Percentiles rank a stretch among this genome's conserved stretches.
Evolutionary conservation across 2,113 vertebrate genomes (phyloP).

Genomic region (Sorex fumeus): DNA sequence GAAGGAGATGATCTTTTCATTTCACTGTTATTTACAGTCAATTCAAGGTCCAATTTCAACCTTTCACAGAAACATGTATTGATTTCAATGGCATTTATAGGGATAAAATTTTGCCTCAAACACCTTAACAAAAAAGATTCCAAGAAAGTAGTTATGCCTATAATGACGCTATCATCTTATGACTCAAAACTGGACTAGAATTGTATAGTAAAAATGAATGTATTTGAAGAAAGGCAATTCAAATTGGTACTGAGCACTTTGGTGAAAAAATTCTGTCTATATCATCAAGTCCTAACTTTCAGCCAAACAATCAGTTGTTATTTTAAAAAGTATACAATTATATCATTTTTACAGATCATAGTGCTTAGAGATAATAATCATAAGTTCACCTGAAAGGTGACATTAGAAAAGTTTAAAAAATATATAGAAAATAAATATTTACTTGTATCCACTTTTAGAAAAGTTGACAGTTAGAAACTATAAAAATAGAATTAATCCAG

Average conservation of each 20-base stretch:
- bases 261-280: background rate
- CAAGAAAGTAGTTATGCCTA: slow-evolving; percentile 9
- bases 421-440: slow-evolving; percentile 29
- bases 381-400: slow-evolving; percentile 35
- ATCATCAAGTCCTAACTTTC: background rate
- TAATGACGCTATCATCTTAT: background rate
- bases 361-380: background rate
- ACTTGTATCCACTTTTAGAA: slow-evolving; percentile 42
- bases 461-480: slow-evolving; percentile 57
- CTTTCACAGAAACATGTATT: slow-evolving; percentile 28
- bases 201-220: background rate
- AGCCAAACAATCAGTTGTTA: background rate
- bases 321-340: background rate
- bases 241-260: background rate
- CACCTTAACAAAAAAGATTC: slow-evolving; percentile 48
- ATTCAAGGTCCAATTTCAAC: slow-evolving; percentile 18
- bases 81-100: slow-evolving; percentile 45
- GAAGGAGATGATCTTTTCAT: background rate
- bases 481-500: slow-evolving; percentile 61
- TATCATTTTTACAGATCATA: background rate
- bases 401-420: slow-evolving; percentile 3
- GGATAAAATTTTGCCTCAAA: background rate
- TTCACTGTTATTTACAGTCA: slow-evolving; percentile 46
- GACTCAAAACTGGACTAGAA: background rate
- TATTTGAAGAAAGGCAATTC: slow-evolving; percentile 47